These are phyloP conservation scores for Nematolebias whitei DNA, from an alignment of 2,113 vertebrate genomes.

Conservation along the genomic window DNA sequence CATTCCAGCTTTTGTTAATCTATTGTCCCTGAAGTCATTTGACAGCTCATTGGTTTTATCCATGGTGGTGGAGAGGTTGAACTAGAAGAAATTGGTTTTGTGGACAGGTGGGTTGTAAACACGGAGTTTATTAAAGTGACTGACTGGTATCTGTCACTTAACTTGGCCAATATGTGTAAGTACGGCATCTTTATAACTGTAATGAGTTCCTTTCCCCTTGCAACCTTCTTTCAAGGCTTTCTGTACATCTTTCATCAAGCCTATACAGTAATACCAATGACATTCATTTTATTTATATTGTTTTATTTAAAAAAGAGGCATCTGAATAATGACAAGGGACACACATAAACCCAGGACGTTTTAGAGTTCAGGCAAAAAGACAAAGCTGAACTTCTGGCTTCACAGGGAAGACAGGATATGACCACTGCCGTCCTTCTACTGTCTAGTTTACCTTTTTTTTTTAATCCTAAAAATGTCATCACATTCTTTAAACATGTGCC, in stretches of 20 bases:
- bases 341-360: conserved; percentile 12
- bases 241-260: not conserved
- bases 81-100: too few species aligned
- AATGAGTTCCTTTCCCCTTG: too few species aligned
- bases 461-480: not conserved
- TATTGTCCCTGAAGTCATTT: too few species aligned
- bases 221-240: not conserved
- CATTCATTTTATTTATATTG: conserved; percentile 12
- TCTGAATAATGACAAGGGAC: conserved; percentile 39
- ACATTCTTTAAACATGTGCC: conserved; percentile 8
- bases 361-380: conserved; percentile 4
- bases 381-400: conserved; percentile 21
- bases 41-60: too few species aligned
- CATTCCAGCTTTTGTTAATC: too few species aligned
- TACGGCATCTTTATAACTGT: too few species aligned
- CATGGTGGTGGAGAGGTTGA: too few species aligned
- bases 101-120: too few species aligned
- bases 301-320: conserved; percentile 71
- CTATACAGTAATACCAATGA: conserved; percentile 14
- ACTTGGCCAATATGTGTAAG: too few species aligned
- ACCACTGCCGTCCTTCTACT: conserved; percentile 5
- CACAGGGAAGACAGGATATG: not conserved
- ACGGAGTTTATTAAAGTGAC: too few species aligned
- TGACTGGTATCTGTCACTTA: too few species aligned
- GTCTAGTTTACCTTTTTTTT: not conserved